Conservation (phyloP, 2,888 invertebrate genomes). For the Troides oblongomaculatus region DNA sequence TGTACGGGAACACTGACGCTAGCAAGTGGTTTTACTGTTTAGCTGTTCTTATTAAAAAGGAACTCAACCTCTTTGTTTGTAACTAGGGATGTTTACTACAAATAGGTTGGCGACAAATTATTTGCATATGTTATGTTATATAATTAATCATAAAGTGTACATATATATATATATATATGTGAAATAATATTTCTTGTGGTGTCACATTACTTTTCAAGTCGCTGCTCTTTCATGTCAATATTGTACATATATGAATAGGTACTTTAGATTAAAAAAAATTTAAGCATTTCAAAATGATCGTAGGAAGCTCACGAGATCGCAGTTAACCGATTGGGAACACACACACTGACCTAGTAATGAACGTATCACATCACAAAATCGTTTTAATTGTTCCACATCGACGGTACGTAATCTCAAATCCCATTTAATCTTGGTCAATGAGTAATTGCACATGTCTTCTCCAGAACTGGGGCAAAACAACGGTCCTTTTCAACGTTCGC, state of each 20-base stretch:
- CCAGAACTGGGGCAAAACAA: slow-evolving; percentile 57
- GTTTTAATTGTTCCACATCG: slow-evolving; percentile 35
- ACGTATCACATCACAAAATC: slow-evolving; percentile 18
- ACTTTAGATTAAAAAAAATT: background rate
- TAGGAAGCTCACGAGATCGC: background rate
- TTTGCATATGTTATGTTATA: too few relatives aligned
- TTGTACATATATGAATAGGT: too few relatives aligned
- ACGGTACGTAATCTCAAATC: slow-evolving; percentile 37
- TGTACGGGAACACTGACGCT: too few relatives aligned
- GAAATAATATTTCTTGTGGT: too few relatives aligned
- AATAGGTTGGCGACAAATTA: too few relatives aligned
- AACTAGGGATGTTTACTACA: too few relatives aligned
- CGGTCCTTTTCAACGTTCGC: slow-evolving; percentile 55
- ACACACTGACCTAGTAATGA: slow-evolving; percentile 8
- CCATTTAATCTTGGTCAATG: slow-evolving; percentile 44
- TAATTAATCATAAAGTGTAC: too few relatives aligned
- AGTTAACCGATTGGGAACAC: background rate
- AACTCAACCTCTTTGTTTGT: too few relatives aligned
- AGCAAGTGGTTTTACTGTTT: too few relatives aligned
- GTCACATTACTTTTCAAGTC: background rate
- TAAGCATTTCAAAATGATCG: background rate
- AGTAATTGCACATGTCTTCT: slow-evolving; percentile 39
- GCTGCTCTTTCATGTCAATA: background rate
- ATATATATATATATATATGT: too few relatives aligned
- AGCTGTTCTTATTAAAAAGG: too few relatives aligned